Base-by-base conservation (phyloP, 1,140 invertebrate genomes). In the Drosophila repletoides region DNA sequence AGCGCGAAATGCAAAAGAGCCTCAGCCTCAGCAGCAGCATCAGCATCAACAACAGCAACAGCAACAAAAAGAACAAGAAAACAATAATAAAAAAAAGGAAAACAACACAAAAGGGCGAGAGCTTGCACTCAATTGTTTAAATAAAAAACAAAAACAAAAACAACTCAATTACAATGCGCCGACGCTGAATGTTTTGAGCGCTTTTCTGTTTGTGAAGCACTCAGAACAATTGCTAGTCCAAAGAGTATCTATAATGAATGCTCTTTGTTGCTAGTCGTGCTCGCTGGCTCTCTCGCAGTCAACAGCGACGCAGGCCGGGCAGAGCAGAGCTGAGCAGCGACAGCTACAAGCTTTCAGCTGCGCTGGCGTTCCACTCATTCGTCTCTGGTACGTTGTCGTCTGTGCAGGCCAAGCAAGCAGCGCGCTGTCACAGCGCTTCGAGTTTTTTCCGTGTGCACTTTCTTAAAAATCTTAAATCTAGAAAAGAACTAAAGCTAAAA, bases 381-480 rank as follows among this genome's bases (percentile, higher is more conserved):
- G 80, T 83, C 70, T 83, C 70, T 84, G 79, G 81, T 72, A 73
- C 65, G 75, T 77, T 64, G 68, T 66, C 79, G 79, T 58, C 34
- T 66, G 60, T 60, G 67, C 67, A 73, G 51, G 69, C n/a, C 70
- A 73, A 74, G 55, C 38, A 55, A n/a, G n/a, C 74, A 76, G n/a
- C n/a, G 79, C 79, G 79, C 79, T 79, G 55, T 52, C 34, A 28
- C n/a, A 59, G 55, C 61, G 63, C 49, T 53, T n/a, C 49, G 61
- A 67, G 65, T 74, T 80, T 84, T n/a, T 83, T 83, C 79, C 65
- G 65, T 68, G 79, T 84, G 79, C 79, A 83, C 79, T 79, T n/a
- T 72, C 58, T 77, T 40, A 68, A 69, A 68, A 40, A 40, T 40
- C 36, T 40, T 40, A 63, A 72, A 61, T 53, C 51, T 63, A 38